Base-by-base conservation (phyloP, 1,140 invertebrate genomes). In the Palaemon carinicauda region DNA sequence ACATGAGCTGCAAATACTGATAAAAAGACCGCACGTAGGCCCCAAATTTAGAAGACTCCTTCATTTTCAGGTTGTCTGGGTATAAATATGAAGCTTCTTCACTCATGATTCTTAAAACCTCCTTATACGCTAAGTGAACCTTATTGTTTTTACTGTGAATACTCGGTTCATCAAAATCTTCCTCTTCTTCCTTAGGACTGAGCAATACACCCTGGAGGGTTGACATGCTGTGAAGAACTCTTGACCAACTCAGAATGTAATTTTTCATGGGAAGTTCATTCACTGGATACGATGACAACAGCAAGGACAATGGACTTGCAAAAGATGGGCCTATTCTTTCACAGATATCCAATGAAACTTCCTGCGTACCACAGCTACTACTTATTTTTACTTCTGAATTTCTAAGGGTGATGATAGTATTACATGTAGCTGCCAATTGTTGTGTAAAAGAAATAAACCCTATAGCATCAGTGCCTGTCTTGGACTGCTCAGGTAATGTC, bases 1-100 rank as follows among this genome's bases (percentile, higher is more conserved):
- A 80, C 24, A 86, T n/a, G 17, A 86, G 84, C n/a, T 86, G 84
- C 21, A 86, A 54, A 29, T 86, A 86, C 56, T 86, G 84, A 71
- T 86, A 86, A 56, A 86, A 86, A 4, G 84, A 80, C 24, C 84
- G 53, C n/a, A 86, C 54, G 54, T 71, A 86, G 17, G 84, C 84
- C 56, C 84, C 84, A 41, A 86, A n/a, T 50, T 80, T 86, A 24
- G 21, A 2, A n/a, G 33, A 12, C 24, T 33, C 15, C 17, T 73
- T 54, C 10, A 54, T 78, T 80, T 54, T 80, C 24, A 53, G 4
- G 19, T 51, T 52, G 24, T 21, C 80, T 4, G 15, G 12, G 10
- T 53, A 71, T 9, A 86, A 50, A 56, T 86, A 78, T 31, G 54
- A 29, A n/a, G 84, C 77, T 73, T 86, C 78, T 74, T 79, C 56